phyloP scores from a whole-genome alignment of 2,113 vertebrate genomes.

The Ornithorhynchus anatinus region DNA sequence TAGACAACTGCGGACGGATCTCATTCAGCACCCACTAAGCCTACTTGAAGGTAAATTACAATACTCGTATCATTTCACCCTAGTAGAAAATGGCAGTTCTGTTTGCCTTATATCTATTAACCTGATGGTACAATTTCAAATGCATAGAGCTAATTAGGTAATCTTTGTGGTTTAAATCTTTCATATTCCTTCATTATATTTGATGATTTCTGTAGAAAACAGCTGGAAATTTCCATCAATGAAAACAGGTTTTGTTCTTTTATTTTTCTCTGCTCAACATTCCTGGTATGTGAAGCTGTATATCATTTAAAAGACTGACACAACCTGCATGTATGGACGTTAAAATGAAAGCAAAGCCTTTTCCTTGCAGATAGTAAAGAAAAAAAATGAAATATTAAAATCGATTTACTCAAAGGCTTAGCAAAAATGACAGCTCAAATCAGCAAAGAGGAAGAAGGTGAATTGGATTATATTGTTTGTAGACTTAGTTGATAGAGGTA shows the following conservation, averaged over 20 bases:
- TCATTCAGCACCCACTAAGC: constrained; percentile 24
- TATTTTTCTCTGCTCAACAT: constrained; percentile 9
- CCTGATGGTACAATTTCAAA: constrained; percentile 8
- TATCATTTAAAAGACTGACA: neutral
- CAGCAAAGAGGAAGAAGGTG: constrained; percentile 20
- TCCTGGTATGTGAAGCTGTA: neutral
- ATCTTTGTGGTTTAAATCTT: constrained; percentile 6
- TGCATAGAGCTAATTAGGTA: constrained; percentile 11
- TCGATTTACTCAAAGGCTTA: constrained; percentile 30
- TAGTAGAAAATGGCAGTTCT: constrained; percentile 14
- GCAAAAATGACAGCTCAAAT: neutral
- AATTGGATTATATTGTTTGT: neutral
- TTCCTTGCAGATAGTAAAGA: constrained; percentile 4
- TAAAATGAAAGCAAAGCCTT: constrained; percentile 26
- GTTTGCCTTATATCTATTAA: constrained; percentile 5
- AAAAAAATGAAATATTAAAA: constrained; percentile 7
- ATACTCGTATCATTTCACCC: neutral
- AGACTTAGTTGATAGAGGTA: constrained; percentile 10
- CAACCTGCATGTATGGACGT: neutral
- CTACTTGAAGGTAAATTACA: constrained; percentile 19
- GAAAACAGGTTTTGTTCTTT: neutral
- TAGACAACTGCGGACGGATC: neutral
- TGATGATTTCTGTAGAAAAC: constrained; percentile 15
- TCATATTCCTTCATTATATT: neutral
- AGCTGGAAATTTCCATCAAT: constrained; percentile 2